Evolutionary conservation across 2,797 vertebrate species (phyloP).

Genomic region (Sarcophilus harrisii): DNA sequence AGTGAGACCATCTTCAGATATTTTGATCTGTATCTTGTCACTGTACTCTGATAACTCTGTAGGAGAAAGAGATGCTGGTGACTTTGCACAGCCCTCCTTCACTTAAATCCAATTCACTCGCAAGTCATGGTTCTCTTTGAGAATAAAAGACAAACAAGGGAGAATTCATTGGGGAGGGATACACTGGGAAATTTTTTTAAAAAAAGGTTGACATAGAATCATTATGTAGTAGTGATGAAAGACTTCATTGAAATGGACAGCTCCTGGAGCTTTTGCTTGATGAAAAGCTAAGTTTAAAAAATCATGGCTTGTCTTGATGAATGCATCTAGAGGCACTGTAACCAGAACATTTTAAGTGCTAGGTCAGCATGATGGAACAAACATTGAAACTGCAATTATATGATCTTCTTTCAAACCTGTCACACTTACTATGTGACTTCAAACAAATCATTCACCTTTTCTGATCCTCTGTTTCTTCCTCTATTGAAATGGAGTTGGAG

Average conservation of each 20-base stretch:
- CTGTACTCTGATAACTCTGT: too few species aligned
- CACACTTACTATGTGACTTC: not conserved
- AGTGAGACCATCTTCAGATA: too few species aligned
- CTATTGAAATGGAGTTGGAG: not conserved
- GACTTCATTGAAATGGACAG: not conserved
- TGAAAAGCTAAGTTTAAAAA: not conserved
- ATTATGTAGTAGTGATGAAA: not conserved
- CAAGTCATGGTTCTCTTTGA: too few species aligned
- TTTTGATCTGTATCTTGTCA: too few species aligned
- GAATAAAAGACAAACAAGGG: not conserved
- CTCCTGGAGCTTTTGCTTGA: not conserved
- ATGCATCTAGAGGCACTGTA: not conserved
- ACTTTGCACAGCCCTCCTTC: too few species aligned
- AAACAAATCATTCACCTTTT: not conserved
- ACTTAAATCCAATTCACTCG: too few species aligned
- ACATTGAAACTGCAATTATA: not conserved
- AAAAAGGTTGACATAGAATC: not conserved
- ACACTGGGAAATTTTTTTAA: not conserved
- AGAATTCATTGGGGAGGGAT: not conserved
- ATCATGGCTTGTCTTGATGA: not conserved
- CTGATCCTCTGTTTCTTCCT: not conserved
- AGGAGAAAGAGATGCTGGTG: too few species aligned
- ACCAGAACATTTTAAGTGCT: not conserved
- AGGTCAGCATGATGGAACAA: not conserved
- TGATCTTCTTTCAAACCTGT: not conserved